These are phyloP conservation scores for Protosalanx chinensis DNA, from an alignment of 2,797 vertebrate species.

Conservation along the genomic window DNA sequence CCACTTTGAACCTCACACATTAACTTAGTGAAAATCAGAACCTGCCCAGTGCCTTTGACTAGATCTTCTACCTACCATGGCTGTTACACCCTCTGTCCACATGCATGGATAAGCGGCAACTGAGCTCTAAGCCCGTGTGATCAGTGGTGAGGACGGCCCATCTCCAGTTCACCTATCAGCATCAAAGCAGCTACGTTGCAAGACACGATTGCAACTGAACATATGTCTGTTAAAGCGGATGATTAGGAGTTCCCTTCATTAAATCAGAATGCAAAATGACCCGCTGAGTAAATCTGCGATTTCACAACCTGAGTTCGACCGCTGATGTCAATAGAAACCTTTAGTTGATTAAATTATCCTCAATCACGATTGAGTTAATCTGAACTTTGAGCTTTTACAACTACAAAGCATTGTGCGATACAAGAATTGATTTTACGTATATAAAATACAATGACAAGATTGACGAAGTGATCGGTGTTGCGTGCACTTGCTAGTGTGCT, in stretches of 20 bases:
- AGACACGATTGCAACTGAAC: not conserved
- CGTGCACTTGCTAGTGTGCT: too few species aligned
- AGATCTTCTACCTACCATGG: slow-evolving; percentile 26
- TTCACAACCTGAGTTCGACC: not conserved
- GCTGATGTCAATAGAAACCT: not conserved
- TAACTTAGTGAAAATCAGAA: slow-evolving; percentile 35
- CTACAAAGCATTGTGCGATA: too few species aligned
- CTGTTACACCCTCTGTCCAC: slow-evolving; percentile 44
- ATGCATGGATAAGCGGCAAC: slow-evolving; percentile 36
- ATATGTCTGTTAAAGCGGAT: not conserved
- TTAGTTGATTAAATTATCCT: not conserved
- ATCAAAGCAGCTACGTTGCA: not conserved
- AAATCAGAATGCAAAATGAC: not conserved
- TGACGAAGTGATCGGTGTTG: too few species aligned
- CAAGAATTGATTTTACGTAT: too few species aligned
- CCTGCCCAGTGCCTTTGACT: slow-evolving; percentile 13
- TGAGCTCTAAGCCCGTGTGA: slow-evolving; percentile 27
- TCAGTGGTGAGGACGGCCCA: slow-evolving; percentile 37
- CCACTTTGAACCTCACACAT: not conserved
- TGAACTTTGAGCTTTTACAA: too few species aligned
- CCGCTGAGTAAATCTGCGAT: not conserved
- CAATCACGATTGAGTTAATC: too few species aligned
- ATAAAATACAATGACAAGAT: too few species aligned
- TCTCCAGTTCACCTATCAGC: slow-evolving; percentile 27
- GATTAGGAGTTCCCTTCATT: not conserved